Percentiles rank a stretch among this genome's conserved stretches.
Conservation (phyloP, 2,888 invertebrate species). For the Acronicta aceris region DNA sequence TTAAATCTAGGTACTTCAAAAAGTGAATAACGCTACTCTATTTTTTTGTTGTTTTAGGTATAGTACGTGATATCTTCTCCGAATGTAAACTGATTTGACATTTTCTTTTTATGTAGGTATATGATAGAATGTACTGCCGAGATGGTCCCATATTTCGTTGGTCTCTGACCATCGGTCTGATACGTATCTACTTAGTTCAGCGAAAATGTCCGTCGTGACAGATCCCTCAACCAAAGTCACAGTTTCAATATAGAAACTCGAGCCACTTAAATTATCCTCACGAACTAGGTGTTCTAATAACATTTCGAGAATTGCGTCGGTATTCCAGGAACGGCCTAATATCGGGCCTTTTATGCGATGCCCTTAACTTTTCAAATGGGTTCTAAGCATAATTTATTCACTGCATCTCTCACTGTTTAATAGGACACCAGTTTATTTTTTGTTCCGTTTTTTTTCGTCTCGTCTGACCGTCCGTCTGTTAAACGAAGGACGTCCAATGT, state of each 20-base stretch:
- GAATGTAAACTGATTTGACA: too few species aligned
- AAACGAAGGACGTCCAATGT: conserved; percentile 46
- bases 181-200: too few species aligned
- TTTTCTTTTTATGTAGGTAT: too few species aligned
- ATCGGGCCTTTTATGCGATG: conserved; percentile 61
- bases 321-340: conserved; percentile 70
- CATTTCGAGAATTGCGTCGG: conserved; percentile 35
- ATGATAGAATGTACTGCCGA: too few species aligned
- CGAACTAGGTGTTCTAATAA: conserved; percentile 48
- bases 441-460: conserved; percentile 48
- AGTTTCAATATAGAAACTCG: not conserved
- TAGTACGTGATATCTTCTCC: too few species aligned
- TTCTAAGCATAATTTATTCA: conserved; percentile 77
- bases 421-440: conserved; percentile 73
- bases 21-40: too few species aligned
- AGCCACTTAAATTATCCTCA: conserved; percentile 37
- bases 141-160: too few species aligned
- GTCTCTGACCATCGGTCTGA: too few species aligned
- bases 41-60: too few species aligned
- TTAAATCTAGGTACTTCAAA: too few species aligned
- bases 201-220: conserved; percentile 9
- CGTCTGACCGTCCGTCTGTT: conserved; percentile 52
- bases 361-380: conserved; percentile 63
- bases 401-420: conserved; percentile 78
- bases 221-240: conserved; percentile 20